Percentiles rank a stretch among this genome's conserved stretches.
Conservation (phyloP, 2,888 invertebrate genomes). For the Andrena dorsata region DNA sequence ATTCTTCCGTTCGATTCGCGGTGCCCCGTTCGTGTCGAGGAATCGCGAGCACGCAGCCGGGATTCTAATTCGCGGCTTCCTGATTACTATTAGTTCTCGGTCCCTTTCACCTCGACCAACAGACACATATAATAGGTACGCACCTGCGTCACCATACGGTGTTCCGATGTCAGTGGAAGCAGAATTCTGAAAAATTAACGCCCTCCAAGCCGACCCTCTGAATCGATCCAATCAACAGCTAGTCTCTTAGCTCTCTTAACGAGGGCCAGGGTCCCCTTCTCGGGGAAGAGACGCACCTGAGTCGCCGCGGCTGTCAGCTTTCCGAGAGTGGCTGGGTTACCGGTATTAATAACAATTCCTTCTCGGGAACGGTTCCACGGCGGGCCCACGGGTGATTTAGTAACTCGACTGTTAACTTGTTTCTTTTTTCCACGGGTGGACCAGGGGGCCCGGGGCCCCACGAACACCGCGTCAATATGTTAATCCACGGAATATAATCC, state of each 20-base stretch:
- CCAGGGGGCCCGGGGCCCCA: constrained; percentile 54
- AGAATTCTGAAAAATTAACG: constrained; percentile 23
- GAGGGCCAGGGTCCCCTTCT: constrained; percentile 64
- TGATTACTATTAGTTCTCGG: neutral
- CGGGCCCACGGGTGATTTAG: constrained; percentile 80
- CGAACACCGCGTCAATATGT: constrained; percentile 83
- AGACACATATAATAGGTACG: neutral
- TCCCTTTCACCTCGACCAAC: neutral
- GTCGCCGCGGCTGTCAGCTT: constrained; percentile 71
- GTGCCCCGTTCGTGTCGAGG: neutral
- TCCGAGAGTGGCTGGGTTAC: constrained; percentile 72
- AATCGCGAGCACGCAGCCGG: neutral
- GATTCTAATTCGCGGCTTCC: neutral
- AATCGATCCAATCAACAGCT: constrained; percentile 37
- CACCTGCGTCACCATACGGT: neutral
- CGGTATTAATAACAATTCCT: constrained; percentile 80
- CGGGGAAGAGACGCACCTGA: constrained; percentile 42
- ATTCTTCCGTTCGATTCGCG: constrained; percentile 8
- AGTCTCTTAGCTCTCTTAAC: constrained; percentile 61
- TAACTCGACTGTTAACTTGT: constrained; percentile 79
- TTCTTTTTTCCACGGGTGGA: constrained; percentile 55
- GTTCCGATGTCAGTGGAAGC: neutral
- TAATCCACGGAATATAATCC: constrained; percentile 83
- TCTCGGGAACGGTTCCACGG: constrained; percentile 75
- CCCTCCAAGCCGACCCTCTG: constrained; percentile 11